Percentiles rank a stretch among this genome's conserved stretches.
Conservation (phyloP, 2,888 invertebrate species). For the Philonicus albiceps region DNA sequence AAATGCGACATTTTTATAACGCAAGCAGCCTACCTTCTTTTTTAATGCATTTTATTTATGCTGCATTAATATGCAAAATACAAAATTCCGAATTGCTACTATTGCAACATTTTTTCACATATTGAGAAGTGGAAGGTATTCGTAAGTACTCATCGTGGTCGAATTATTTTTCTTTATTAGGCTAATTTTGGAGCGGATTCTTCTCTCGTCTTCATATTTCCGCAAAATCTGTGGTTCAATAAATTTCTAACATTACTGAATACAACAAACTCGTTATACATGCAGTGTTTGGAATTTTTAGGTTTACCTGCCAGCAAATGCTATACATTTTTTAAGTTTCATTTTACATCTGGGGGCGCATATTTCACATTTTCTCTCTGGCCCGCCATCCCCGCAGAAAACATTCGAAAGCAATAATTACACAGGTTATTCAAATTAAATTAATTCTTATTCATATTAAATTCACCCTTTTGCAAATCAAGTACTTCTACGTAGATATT, state of each 20-base stretch:
- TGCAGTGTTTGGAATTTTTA: neutral
- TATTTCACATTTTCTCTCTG: neutral
- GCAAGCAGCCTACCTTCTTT: too few relatives aligned
- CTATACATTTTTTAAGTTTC: neutral
- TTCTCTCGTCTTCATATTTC: neutral
- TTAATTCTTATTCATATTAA: too few relatives aligned
- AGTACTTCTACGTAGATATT: too few relatives aligned
- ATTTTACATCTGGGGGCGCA: neutral
- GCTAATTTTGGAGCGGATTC: neutral
- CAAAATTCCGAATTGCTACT: neutral
- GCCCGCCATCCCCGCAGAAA: neutral
- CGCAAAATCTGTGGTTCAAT: neutral
- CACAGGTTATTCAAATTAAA: too few relatives aligned
- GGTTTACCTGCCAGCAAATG: neutral
- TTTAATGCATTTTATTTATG: too few relatives aligned
- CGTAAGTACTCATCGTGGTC: neutral
- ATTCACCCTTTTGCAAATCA: too few relatives aligned
- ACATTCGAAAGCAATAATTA: neutral
- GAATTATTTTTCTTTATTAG: neutral
- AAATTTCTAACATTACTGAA: neutral
- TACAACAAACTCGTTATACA: neutral
- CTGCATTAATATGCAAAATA: neutral
- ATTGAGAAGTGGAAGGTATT: neutral
- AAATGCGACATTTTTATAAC: too few relatives aligned
- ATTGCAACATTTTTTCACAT: neutral